These are phyloP conservation scores for Phalloptychus januarius DNA, from an alignment of 2,797 vertebrate species.

Conservation along the genomic window DNA sequence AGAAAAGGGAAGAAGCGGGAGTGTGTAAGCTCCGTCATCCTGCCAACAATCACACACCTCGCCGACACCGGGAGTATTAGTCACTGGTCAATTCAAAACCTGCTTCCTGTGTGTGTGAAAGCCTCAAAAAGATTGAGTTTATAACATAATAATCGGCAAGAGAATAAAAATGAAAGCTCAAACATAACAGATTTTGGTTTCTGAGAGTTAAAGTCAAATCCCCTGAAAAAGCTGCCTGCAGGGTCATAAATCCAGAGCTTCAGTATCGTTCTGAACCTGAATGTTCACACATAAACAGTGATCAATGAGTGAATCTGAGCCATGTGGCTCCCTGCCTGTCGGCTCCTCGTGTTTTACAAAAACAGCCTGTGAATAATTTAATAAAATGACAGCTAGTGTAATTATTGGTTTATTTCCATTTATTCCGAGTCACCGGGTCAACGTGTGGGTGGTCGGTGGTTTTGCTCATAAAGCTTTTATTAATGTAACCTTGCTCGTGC, in stretches of 20 bases:
- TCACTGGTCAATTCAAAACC: slow-evolving; percentile 59
- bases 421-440: slow-evolving; percentile 49
- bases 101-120: slow-evolving; percentile 42
- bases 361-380: slow-evolving; percentile 49
- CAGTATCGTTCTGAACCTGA: slow-evolving; percentile 8
- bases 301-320: slow-evolving; percentile 14
- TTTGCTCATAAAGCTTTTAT: slow-evolving; percentile 60
- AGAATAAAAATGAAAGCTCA: slow-evolving; percentile 43
- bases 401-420: slow-evolving; percentile 66
- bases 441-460: slow-evolving; percentile 57
- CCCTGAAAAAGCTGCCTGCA: slow-evolving; percentile 11
- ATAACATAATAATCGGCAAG: slow-evolving; percentile 46
- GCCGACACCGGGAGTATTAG: slow-evolving; percentile 63
- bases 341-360: slow-evolving; percentile 36
- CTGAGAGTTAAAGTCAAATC: slow-evolving; percentile 48
- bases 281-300: slow-evolving; percentile 3
- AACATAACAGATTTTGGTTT: slow-evolving; percentile 45
- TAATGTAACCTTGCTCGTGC: slow-evolving; percentile 51
- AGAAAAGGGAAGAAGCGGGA: slow-evolving; percentile 17
- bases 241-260: slow-evolving; percentile 23
- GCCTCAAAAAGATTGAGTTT: slow-evolving; percentile 18
- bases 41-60: slow-evolving; percentile 77
- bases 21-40: slow-evolving; percentile 38
- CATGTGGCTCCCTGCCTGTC: slow-evolving; percentile 15
- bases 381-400: slow-evolving; percentile 58